Percentiles rank a stretch among this genome's conserved stretches.
Evolutionary conservation across 2,888 invertebrate species (phyloP).

Genomic region (Gerris lacustris): DNA sequence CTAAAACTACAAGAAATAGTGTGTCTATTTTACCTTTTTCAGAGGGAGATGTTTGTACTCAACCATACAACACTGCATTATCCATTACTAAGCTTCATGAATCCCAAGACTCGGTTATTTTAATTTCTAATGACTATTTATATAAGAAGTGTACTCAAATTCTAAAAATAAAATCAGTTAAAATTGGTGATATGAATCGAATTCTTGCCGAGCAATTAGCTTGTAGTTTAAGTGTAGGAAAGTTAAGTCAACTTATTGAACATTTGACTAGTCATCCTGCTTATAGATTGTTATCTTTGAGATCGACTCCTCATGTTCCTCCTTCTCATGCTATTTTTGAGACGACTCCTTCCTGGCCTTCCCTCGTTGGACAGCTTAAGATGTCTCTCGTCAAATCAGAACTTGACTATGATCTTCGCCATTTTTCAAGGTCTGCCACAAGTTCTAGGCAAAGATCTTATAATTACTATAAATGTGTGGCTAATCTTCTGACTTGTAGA

Average conservation of each 20-base stretch:
- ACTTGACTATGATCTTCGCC: constrained; percentile 29
- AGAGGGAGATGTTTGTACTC: constrained; percentile 42
- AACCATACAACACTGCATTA: constrained; percentile 43
- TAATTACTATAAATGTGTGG: constrained; percentile 24
- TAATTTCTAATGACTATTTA: constrained; percentile 42
- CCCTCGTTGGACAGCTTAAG: constrained; percentile 27
- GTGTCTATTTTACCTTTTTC: constrained; percentile 40
- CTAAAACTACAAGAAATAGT: constrained; percentile 39
- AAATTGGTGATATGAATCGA: constrained; percentile 39
- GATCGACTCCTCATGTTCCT: constrained; percentile 37
- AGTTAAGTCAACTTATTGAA: neutral
- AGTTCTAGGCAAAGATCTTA: constrained; percentile 31
- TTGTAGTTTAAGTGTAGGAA: constrained; percentile 1
- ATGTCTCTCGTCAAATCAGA: constrained; percentile 26
- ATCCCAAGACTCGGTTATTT: constrained; percentile 37
- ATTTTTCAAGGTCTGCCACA: constrained; percentile 20
- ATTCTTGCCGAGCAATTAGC: constrained; percentile 40
- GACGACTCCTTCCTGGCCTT: constrained; percentile 37
- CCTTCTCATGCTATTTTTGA: constrained; percentile 35
- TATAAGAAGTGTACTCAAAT: constrained; percentile 37
- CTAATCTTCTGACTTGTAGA: constrained; percentile 18
- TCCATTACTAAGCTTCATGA: constrained; percentile 40
- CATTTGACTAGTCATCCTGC: constrained; percentile 37
- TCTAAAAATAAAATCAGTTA: constrained; percentile 34
- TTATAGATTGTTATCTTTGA: constrained; percentile 41